phyloP scores from a whole-genome alignment of 2,888 invertebrate species.

The Apoda limacodes region DNA sequence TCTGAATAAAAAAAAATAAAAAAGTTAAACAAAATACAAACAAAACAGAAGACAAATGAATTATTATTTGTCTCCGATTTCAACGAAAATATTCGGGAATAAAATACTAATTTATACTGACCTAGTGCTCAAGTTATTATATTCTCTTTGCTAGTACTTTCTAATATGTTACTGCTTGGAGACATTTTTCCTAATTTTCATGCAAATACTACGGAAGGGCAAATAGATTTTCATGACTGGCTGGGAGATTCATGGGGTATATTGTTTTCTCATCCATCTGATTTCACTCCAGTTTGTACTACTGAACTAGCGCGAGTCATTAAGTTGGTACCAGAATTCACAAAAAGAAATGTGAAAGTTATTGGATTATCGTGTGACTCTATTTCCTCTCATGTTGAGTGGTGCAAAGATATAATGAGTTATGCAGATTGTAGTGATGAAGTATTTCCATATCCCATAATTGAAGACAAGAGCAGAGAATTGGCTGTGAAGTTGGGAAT shows the following conservation, averaged over 20 bases:
- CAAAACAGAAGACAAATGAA: no score
- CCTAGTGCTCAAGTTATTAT: no score
- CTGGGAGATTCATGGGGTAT: constrained; percentile 92
- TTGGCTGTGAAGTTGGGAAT: constrained; percentile 87
- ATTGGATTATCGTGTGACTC: constrained; percentile 93
- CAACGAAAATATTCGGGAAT: no score
- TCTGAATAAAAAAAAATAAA: no score
- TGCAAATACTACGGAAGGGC: constrained; percentile 84
- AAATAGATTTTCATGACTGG: constrained; percentile 89
- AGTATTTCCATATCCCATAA: constrained; percentile 90
- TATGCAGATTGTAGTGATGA: constrained; percentile 68
- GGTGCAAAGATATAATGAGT: constrained; percentile 83
- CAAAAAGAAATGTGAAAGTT: constrained; percentile 85
- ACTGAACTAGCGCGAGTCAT: constrained; percentile 90
- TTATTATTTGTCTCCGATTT: no score
- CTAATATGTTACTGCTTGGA: constrained; percentile 81
- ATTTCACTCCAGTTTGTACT: constrained; percentile 98
- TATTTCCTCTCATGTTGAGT: constrained; percentile 81
- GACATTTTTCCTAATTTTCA: constrained; percentile 91
- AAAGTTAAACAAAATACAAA: no score
- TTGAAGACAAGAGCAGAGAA: constrained; percentile 86
- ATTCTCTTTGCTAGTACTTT: no score
- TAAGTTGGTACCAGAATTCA: constrained; percentile 81
- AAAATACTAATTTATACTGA: no score
- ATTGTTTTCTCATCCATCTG: constrained; percentile 96